Base-by-base conservation (phyloP, 2,888 invertebrate species). In the Thecophora atra region DNA sequence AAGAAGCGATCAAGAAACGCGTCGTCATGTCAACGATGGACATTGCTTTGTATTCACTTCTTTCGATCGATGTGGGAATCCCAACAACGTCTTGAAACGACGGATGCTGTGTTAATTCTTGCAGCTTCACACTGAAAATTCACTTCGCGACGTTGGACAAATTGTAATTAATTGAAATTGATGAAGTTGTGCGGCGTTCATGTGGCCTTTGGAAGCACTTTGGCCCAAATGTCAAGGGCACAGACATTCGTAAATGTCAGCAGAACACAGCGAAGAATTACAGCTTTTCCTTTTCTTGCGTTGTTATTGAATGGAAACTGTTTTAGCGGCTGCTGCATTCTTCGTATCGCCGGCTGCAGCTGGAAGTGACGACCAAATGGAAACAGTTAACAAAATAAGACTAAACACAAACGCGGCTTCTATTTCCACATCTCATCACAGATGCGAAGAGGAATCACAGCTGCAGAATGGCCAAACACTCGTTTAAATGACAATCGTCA, bases 111-210 rank as follows among this genome's bases (percentile, higher is more conserved):
- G 11, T 11, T 37, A 1, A 37, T 37, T 37, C 11, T 37, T 11
- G 37, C 11, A 37, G 6, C 1, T 37, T 37, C 37, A 8, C 37
- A 37, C 11, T 8, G 37, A 37, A 37, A 37, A 37, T 37, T 11
- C 37, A 11, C 37, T 28, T 6, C 26, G 1, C 21, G 58, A 58
- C 26, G 24, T 58, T 58, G 11, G 21, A 17, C n/a, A 17, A 21
- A 44, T 64, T 44, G 44, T 44, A 47, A 47, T 64, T 64, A 64
- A 64, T 42, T 64, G 44, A 64, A 64, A 64, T 64, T 64, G 21
- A 58, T 58, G 13, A 58, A 47, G 15, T 47, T n/a, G 5, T 15
- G 47, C 17, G 47, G 15, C 47, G 17, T 17, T 47, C 47, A 47
- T 47, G 7, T 8, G 47, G 17, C 47, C 15, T 1, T 47, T 5